Conservation (phyloP, 2,888 invertebrate species). For the Eristalinus sepulchralis region DNA sequence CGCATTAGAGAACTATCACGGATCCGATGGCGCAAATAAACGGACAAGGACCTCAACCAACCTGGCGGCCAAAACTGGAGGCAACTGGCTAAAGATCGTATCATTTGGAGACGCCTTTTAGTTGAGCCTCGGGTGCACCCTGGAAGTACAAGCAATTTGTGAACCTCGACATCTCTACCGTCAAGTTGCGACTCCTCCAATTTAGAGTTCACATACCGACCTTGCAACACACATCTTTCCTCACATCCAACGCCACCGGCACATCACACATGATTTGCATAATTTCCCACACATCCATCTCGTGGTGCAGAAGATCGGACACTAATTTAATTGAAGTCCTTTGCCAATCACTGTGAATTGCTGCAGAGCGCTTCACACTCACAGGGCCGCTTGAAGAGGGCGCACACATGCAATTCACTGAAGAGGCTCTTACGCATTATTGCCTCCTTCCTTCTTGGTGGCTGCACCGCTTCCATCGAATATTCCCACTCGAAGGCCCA, state of each 20-base stretch:
- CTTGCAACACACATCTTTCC: no score
- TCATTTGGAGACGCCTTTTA: no score
- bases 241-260: not conserved
- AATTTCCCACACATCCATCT: conserved; percentile 33
- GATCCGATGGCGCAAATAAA: no score
- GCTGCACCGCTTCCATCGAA: conserved; percentile 47
- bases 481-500: conserved; percentile 31
- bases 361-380: conserved; percentile 9
- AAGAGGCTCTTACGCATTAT: conserved; percentile 64
- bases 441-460: conserved; percentile 69
- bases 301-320: conserved; percentile 3
- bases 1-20: no score
- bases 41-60: no score
- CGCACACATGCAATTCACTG: conserved; percentile 37
- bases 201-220: no score
- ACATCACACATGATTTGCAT: conserved; percentile 7
- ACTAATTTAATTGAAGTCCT: conserved; percentile 18
- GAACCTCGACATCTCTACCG: no score
- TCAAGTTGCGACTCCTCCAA: no score
- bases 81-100: no score
- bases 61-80: no score
- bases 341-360: conserved; percentile 4
- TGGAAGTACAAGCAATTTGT: no score
- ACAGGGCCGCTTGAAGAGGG: conserved; percentile 27
- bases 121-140: no score